Percentiles rank a stretch among this genome's conserved stretches.
These are phyloP conservation scores for Carassius carassius DNA, from an alignment of 2,113 vertebrate genomes.

Conservation along the genomic window DNA sequence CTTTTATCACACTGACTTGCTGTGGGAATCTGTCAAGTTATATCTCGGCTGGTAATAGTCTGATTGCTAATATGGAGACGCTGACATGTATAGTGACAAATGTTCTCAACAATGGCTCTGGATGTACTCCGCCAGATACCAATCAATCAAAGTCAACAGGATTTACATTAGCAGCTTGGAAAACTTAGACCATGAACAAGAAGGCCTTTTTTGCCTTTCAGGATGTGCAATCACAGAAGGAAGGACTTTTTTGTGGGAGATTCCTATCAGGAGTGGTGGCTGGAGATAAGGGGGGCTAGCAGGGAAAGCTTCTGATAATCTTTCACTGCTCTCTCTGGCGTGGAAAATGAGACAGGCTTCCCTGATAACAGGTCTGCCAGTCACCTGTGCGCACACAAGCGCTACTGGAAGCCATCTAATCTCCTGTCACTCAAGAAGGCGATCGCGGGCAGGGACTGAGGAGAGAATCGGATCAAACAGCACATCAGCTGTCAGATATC, in stretches of 20 bases:
- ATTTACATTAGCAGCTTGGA: neutral
- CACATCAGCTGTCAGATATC: too few relatives aligned
- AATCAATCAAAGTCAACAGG: constrained; percentile 22
- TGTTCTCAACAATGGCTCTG: neutral
- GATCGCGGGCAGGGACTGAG: constrained; percentile 25
- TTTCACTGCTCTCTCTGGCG: constrained; percentile 30
- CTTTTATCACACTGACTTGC: too few relatives aligned
- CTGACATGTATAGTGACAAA: neutral
- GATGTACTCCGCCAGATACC: constrained; percentile 20
- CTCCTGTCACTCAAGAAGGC: constrained; percentile 60
- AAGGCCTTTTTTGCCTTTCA: constrained; percentile 5
- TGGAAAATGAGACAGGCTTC: constrained; percentile 51
- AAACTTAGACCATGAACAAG: constrained; percentile 2
- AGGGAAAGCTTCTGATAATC: constrained; percentile 33
- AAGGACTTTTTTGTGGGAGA: constrained; percentile 55
- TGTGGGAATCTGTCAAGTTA: too few relatives aligned
- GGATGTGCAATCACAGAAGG: constrained; percentile 5
- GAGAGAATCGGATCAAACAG: neutral
- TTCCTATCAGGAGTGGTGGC: constrained; percentile 55
- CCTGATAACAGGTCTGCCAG: constrained; percentile 48
- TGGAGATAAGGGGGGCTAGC: constrained; percentile 52
- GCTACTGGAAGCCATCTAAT: constrained; percentile 56
- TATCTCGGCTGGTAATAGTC: too few relatives aligned
- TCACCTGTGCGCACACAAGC: constrained; percentile 61
- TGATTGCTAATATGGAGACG: too few relatives aligned